Conservation (phyloP, 1,140 invertebrate species). For the Belonocnema kinseyi region DNA sequence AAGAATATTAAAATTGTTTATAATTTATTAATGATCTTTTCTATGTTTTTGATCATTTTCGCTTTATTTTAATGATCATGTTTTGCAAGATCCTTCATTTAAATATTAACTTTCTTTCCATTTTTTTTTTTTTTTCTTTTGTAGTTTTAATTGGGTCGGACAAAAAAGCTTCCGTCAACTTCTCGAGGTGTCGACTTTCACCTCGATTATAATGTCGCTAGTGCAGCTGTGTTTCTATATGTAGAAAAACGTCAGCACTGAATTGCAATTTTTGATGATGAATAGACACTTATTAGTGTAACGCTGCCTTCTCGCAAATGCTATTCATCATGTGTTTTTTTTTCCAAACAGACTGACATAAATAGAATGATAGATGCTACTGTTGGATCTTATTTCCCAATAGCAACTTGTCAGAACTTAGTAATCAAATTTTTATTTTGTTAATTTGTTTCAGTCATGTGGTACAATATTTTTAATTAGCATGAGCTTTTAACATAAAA, state of each 20-base stretch:
- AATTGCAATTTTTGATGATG: conserved; percentile 27
- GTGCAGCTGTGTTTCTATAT: not conserved
- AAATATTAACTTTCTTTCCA: not conserved
- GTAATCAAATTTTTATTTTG: too few relatives aligned
- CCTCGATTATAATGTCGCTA: conserved; percentile 9
- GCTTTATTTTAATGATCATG: not conserved
- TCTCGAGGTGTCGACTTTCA: conserved; percentile 22
- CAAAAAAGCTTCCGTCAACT: conserved; percentile 22
- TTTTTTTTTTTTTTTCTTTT: not conserved
- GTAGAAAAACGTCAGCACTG: conserved; percentile 19
- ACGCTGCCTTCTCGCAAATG: conserved; percentile 15
- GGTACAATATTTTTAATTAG: too few relatives aligned
- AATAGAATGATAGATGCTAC: too few relatives aligned
- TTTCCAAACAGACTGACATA: too few relatives aligned
- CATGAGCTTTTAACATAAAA: too few relatives aligned
- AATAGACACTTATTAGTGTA: conserved; percentile 10
- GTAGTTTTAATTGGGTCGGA: not conserved
- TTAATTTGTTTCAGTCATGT: too few relatives aligned
- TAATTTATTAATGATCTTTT: too few relatives aligned
- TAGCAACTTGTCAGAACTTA: too few relatives aligned
- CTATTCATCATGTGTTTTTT: not conserved
- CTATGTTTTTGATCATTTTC: too few relatives aligned
- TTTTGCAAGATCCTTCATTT: not conserved
- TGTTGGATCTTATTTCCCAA: too few relatives aligned
- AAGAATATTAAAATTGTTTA: too few relatives aligned